Evolutionary conservation across 2,113 vertebrate genomes (phyloP).

Genomic region (Spheniscus mendiculus): DNA sequence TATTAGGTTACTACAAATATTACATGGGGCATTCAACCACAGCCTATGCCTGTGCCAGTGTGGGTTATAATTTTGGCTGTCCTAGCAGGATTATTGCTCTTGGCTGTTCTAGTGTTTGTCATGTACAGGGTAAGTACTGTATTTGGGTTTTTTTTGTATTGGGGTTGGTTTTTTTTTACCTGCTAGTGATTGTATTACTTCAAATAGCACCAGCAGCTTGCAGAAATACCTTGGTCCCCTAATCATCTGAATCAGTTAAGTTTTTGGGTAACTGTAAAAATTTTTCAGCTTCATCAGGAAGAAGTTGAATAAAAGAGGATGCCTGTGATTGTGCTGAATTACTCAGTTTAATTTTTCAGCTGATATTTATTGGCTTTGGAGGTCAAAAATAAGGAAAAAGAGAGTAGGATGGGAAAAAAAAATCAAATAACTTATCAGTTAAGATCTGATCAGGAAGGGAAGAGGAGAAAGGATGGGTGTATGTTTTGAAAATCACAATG

Average conservation of each 20-base stretch:
- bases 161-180: neutral
- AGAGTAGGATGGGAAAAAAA: neutral
- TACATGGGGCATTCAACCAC: constrained; percentile 86
- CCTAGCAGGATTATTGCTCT: constrained; percentile 89
- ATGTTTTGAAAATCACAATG: neutral
- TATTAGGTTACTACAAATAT: constrained; percentile 88
- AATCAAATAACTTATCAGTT: neutral
- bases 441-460: neutral
- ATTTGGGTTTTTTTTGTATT: neutral
- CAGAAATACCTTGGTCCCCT: neutral
- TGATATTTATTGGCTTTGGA: neutral
- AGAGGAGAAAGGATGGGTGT: neutral
- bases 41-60: constrained; percentile 83
- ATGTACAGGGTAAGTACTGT: constrained; percentile 90
- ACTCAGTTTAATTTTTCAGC: neutral
- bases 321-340: neutral
- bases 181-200: neutral
- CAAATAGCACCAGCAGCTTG: neutral
- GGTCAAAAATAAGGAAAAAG: neutral
- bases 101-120: constrained; percentile 93
- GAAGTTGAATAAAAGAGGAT: neutral
- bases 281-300: neutral
- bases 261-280: neutral
- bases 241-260: neutral
- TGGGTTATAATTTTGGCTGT: constrained; percentile 96